Evolutionary conservation across 2,797 vertebrate genomes (phyloP).

Genomic region (Channallabes apus): DNA sequence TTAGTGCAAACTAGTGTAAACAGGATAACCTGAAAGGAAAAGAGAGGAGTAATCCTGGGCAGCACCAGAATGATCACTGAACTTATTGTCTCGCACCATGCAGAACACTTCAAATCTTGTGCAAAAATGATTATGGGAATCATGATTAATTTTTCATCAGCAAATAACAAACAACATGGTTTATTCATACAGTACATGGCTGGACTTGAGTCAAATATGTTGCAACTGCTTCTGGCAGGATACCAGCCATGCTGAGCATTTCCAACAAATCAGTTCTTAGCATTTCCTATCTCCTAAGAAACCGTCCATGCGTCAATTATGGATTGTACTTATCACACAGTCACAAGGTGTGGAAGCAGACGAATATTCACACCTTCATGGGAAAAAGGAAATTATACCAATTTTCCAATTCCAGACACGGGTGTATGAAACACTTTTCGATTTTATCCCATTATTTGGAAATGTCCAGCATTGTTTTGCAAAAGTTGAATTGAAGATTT

Average conservation of each 20-base stretch:
- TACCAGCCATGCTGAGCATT: neutral
- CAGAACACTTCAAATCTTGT: constrained; percentile 26
- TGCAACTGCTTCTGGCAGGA: constrained; percentile 59
- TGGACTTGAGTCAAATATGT: constrained; percentile 62
- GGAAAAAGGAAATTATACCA: neutral
- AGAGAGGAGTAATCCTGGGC: constrained; percentile 46
- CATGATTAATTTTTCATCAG: constrained; percentile 65
- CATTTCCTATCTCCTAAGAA: constrained; percentile 26
- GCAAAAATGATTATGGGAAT: constrained; percentile 33
- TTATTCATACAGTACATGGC: constrained; percentile 63
- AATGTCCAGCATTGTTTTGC: neutral
- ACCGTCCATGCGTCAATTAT: constrained; percentile 1
- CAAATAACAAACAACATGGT: constrained; percentile 62
- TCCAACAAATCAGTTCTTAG: constrained; percentile 30
- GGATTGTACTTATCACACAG: constrained; percentile 44
- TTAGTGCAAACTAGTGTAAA: constrained; percentile 65
- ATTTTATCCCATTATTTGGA: neutral
- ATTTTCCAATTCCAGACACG: neutral
- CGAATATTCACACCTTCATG: neutral
- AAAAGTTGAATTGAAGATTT: neutral
- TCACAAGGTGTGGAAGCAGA: constrained; percentile 42
- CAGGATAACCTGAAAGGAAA: constrained; percentile 75
- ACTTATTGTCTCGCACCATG: constrained; percentile 62
- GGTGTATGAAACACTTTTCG: neutral
- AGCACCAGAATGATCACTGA: constrained; percentile 58